Evolutionary conservation across 2,797 vertebrate genomes (phyloP).

Genomic region (Scolopax rusticola): DNA sequence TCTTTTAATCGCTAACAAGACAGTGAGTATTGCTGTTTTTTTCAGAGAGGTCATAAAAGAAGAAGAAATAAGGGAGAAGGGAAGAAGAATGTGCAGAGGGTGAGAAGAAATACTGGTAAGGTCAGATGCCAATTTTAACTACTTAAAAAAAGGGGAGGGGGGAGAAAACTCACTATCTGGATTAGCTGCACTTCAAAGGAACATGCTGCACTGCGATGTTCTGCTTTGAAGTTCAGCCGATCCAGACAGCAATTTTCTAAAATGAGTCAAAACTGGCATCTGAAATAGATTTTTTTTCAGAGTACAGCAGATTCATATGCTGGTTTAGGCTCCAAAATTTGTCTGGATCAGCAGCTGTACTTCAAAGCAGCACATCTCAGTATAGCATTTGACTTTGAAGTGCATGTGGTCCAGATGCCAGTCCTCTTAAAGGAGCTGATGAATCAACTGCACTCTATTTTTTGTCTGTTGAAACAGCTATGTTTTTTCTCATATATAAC

Average conservation of each 20-base stretch:
- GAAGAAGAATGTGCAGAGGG: slow-evolving; percentile 21
- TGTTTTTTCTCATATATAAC: background rate
- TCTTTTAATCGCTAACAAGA: background rate
- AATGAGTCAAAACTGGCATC: slow-evolving; percentile 77
- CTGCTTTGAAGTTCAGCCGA: slow-evolving; percentile 76
- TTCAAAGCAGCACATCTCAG: slow-evolving; percentile 71
- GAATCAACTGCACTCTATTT: slow-evolving; percentile 53
- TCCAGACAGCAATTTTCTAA: slow-evolving; percentile 78
- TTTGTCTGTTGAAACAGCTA: slow-evolving; percentile 42
- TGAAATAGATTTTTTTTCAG: slow-evolving; percentile 74
- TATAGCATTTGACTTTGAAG: slow-evolving; percentile 72
- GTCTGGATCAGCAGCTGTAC: slow-evolving; percentile 76
- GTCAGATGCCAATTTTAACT: slow-evolving; percentile 68
- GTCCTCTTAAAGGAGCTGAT: slow-evolving; percentile 65
- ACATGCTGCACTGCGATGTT: slow-evolving; percentile 32
- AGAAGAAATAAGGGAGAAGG: slow-evolving; percentile 18
- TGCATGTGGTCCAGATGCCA: slow-evolving; percentile 73
- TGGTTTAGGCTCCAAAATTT: slow-evolving; percentile 71
- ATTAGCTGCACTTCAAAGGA: slow-evolving; percentile 77
- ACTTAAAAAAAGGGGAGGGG: background rate
- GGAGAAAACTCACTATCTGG: slow-evolving; percentile 63
- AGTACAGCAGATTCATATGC: slow-evolving; percentile 69
- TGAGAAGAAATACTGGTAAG: slow-evolving; percentile 42
- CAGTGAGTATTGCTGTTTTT: background rate
- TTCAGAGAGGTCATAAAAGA: slow-evolving; percentile 36